These are phyloP conservation scores for Helicolenus hilgendorfi DNA, from an alignment of 2,797 vertebrate species.

Conservation along the genomic window DNA sequence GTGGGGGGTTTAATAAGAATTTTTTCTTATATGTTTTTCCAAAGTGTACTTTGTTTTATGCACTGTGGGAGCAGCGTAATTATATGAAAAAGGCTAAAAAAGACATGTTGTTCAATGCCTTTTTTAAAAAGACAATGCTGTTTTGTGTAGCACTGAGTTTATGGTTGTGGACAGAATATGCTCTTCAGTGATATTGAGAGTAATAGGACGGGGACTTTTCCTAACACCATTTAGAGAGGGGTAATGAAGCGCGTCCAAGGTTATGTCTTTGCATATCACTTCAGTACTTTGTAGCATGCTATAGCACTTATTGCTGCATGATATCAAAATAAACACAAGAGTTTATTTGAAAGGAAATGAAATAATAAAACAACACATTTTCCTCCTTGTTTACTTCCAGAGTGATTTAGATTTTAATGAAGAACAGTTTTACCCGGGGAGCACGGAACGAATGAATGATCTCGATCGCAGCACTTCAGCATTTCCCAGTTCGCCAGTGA, in stretches of 20 bases:
- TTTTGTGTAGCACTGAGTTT: neutral
- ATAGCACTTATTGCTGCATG: neutral
- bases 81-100: constrained; percentile 21
- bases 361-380: neutral
- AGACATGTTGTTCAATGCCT: neutral
- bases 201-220: neutral
- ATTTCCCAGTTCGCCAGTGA: neutral
- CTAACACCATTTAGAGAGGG: constrained; percentile 6
- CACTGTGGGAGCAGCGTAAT: constrained; percentile 39
- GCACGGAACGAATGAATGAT: neutral
- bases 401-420: constrained; percentile 23
- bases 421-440: neutral
- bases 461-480: neutral
- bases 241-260: constrained; percentile 37
- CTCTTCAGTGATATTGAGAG: neutral
- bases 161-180: neutral
- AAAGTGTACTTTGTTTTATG: constrained; percentile 36
- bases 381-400: constrained; percentile 1
- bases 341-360: neutral
- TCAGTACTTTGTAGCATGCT: neutral
- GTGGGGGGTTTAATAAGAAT: constrained; percentile 24
- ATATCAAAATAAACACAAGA: neutral
- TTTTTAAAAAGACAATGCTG: neutral
- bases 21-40: constrained; percentile 9
- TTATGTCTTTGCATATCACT: constrained; percentile 19